A percentile compares a stretch with the other conserved stretches of the same genome.
phyloP scores from a whole-genome alignment of 2,888 invertebrate species.

The Dorcus hopei region DNA sequence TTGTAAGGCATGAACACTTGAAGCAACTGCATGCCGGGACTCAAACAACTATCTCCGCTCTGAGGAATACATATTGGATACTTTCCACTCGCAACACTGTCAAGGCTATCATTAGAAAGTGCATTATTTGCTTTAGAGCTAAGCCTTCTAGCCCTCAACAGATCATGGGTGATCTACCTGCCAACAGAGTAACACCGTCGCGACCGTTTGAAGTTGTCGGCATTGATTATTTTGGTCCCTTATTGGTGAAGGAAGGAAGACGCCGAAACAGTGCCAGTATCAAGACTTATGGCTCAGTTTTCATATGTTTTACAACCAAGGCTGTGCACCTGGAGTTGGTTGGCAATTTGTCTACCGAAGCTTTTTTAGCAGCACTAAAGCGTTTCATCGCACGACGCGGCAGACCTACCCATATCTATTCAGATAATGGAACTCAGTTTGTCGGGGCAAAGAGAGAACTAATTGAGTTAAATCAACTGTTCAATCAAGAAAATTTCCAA shows the following conservation, averaged over 20 bases:
- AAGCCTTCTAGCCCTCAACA: background rate
- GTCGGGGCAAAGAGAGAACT: too few species aligned
- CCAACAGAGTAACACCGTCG: background rate
- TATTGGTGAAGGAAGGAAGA: background rate
- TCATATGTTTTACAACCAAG: too few species aligned
- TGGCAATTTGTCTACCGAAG: too few species aligned
- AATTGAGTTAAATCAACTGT: too few species aligned
- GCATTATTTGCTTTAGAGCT: background rate
- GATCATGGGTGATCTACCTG: background rate
- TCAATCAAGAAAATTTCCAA: too few species aligned
- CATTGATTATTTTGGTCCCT: constrained; percentile 1
- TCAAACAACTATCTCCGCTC: background rate
- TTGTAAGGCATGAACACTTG: background rate
- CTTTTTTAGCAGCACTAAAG: too few species aligned
- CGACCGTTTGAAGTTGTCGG: background rate
- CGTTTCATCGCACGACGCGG: too few species aligned
- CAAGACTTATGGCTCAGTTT: too few species aligned
- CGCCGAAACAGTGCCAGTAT: too few species aligned
- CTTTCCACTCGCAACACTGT: background rate
- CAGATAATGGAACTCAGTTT: too few species aligned
- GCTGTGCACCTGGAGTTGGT: too few species aligned
- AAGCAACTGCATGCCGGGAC: background rate
- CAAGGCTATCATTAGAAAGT: background rate
- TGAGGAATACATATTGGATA: background rate
- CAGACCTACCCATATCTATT: too few species aligned